A percentile compares a stretch with the other conserved stretches of the same genome.
phyloP scores from a whole-genome alignment of 2,888 invertebrate genomes.

The Oscheius sp. region DNA sequence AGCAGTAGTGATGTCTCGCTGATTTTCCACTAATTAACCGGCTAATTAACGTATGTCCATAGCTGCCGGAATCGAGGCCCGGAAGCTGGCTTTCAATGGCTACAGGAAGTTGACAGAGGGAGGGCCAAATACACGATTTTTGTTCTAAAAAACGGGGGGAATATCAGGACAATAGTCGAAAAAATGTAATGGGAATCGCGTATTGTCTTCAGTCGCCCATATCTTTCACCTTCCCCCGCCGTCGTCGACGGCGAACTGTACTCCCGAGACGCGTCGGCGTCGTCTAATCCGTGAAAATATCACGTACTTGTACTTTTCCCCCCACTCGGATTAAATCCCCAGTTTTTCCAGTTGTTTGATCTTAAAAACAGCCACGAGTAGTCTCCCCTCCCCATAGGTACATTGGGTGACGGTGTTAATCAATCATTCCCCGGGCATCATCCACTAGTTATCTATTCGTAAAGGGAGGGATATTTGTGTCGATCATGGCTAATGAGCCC shows the following conservation, averaged over 20 bases:
- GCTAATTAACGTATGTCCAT: slow-evolving; percentile 31
- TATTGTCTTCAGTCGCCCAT: not conserved
- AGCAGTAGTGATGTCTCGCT: not conserved
- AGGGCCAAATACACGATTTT: not conserved
- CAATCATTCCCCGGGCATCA: slow-evolving; percentile 36
- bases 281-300: too few relatives aligned
- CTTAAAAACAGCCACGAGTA: not conserved
- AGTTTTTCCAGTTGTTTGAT: not conserved
- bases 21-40: slow-evolving; percentile 27
- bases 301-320: not conserved
- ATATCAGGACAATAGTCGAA: not conserved
- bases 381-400: not conserved
- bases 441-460: slow-evolving; percentile 38
- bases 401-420: slow-evolving; percentile 13
- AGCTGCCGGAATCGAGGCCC: not conserved
- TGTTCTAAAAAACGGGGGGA: not conserved
- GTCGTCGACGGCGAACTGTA: too few relatives aligned
- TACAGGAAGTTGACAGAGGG: not conserved
- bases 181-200: slow-evolving; percentile 8
- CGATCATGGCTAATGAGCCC: slow-evolving; percentile 42
- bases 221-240: not conserved
- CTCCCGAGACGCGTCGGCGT: too few relatives aligned
- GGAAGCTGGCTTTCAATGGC: slow-evolving; percentile 6
- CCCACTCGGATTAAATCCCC: not conserved
- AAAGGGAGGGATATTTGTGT: slow-evolving; percentile 41